Evolutionary conservation across 2,888 invertebrate genomes (phyloP), one percentile per base, ranked within the genome.

Genomic region (Drosophila lacicola): DNA sequence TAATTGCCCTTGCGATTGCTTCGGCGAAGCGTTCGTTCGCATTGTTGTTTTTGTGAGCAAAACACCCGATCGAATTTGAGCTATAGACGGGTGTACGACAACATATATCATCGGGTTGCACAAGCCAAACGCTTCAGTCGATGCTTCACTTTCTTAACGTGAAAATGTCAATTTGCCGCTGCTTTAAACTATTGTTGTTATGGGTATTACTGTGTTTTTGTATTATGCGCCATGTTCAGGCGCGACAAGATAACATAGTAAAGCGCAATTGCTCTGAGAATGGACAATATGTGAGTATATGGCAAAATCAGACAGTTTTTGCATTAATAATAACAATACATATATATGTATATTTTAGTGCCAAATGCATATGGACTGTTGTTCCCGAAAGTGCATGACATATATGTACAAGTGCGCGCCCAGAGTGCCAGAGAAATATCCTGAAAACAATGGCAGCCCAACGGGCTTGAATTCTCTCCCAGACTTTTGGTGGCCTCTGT

Each of bases 351-450:
- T 13, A 1, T 41, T 75, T 5, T 41, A 92, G 92, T 92, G 92
- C 25, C 89, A 85, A 42, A 83, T 80, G 44, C 91, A 92, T 67
- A 77, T 68, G 76, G 91, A 92, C 6, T 92, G 92, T 54, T 92
- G 92, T 49, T 91, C 92, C 0, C 73, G 84, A 36, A 91, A 83
- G 19, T 92, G 92, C 60, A 70, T 91, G 68, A 90, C 86, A 10
- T 92, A 90, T 54, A 49, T 78, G 36, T 72, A 61, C 87, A 85
- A 63, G 68, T 90, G 57, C 80, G 92, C 72, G 69, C 88, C 17
- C 50, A 72, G 0, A 69, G 58, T 47, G 29, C 75, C 21, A 50
- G 56, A 14, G 14, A 14, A 5, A 14, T 33, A 10, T 60, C 60
- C 60, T 66, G n/a, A 36, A 5, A 9, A 1, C 10, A 4, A 4